These are phyloP conservation scores for Microcebus lehilahytsara DNA, from an alignment of 2,113 vertebrate genomes.

Conservation along the genomic window DNA sequence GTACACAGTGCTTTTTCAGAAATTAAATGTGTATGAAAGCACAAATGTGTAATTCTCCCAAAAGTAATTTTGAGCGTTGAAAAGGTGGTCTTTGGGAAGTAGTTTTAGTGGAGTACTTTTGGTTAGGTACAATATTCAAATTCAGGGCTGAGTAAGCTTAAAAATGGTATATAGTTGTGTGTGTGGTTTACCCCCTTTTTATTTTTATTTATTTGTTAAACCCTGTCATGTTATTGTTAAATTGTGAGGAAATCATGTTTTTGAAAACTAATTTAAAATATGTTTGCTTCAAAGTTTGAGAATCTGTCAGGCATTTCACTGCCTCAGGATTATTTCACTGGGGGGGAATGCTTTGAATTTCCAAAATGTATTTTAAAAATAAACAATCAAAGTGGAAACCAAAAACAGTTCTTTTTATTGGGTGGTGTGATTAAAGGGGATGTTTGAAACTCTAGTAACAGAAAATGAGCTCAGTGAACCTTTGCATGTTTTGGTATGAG, in stretches of 20 bases:
- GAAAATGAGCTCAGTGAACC: slow-evolving; percentile 92
- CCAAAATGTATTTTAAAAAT: slow-evolving; percentile 58
- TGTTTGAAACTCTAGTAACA: slow-evolving; percentile 78
- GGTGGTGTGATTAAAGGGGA: slow-evolving; percentile 77
- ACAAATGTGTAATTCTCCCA: slow-evolving; percentile 58
- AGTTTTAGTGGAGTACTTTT: slow-evolving; percentile 59
- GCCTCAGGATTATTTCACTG: slow-evolving; percentile 77
- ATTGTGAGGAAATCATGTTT: slow-evolving; percentile 71
- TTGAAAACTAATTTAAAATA: slow-evolving; percentile 43
- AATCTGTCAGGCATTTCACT: slow-evolving; percentile 80
- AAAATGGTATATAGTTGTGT: slow-evolving; percentile 80
- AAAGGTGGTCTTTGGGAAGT: slow-evolving; percentile 62
- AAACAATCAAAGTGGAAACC: slow-evolving; percentile 26
- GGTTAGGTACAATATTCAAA: slow-evolving; percentile 71
- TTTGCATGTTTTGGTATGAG: slow-evolving; percentile 93
- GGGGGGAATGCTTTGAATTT: slow-evolving; percentile 71
- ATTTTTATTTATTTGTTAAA: slow-evolving; percentile 68
- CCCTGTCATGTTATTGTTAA: slow-evolving; percentile 70
- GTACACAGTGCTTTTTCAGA: slow-evolving; percentile 55
- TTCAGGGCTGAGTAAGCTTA: slow-evolving; percentile 76
- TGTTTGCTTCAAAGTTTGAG: slow-evolving; percentile 77
- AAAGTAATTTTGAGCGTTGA: slow-evolving; percentile 70
- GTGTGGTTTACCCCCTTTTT: slow-evolving; percentile 73
- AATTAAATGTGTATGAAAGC: slow-evolving; percentile 65
- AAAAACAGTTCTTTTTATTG: slow-evolving; percentile 77